A percentile compares a stretch with the other conserved stretches of the same genome.
Evolutionary conservation across 2,888 invertebrate genomes (phyloP).

Genomic region (Hydropsyche betteni): DNA sequence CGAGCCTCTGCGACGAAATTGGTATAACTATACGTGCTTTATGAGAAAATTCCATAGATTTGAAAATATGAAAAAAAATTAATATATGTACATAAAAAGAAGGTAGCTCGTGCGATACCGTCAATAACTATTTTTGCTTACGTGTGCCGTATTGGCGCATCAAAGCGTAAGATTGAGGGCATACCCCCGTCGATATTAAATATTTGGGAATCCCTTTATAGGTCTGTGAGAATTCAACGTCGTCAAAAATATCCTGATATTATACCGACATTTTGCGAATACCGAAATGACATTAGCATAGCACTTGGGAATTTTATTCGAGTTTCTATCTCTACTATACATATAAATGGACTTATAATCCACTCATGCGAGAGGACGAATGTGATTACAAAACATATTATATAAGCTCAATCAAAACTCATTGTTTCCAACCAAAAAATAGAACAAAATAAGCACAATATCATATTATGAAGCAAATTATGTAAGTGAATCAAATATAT

Average conservation of each 20-base stretch:
- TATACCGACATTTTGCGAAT: slow-evolving; percentile 29
- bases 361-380: no score
- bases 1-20: no score
- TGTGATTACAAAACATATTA: no score
- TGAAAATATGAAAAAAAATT: background rate
- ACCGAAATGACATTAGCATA: slow-evolving; percentile 32
- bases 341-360: slow-evolving; percentile 12
- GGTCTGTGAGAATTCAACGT: slow-evolving; percentile 28
- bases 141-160: slow-evolving; percentile 2
- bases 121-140: slow-evolving; percentile 11
- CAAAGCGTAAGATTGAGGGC: slow-evolving; percentile 10
- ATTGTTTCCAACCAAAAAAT: no score
- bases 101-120: background rate
- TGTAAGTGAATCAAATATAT: no score
- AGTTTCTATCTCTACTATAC: background rate
- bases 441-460: no score
- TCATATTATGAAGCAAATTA: no score
- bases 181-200: slow-evolving; percentile 23
- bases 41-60: no score
- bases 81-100: slow-evolving; percentile 6
- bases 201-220: slow-evolving; percentile 33
- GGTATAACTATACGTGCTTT: no score
- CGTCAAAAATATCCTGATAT: slow-evolving; percentile 28
- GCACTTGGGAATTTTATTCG: slow-evolving; percentile 14
- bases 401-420: no score